Evolutionary conservation across 2,888 invertebrate species (phyloP).

Genomic region (Athalia cordata): DNA sequence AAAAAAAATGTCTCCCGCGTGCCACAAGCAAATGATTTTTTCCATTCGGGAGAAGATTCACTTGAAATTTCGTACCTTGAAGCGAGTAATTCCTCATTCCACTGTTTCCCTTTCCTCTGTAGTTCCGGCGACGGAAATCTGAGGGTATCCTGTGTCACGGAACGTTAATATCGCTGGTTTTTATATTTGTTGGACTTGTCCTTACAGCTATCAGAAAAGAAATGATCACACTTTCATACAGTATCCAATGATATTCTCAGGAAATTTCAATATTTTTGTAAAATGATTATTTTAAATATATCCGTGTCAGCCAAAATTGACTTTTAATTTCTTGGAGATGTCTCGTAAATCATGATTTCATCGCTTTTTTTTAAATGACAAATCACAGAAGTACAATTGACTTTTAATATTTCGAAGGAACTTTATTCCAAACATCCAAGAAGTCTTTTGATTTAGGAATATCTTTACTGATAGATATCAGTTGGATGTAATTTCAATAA

Average conservation of each 20-base stretch:
- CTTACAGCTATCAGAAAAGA: constrained; percentile 60
- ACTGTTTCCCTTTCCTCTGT: constrained; percentile 56
- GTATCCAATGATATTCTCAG: not conserved
- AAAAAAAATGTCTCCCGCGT: not conserved
- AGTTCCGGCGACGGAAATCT: constrained; percentile 67
- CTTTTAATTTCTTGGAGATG: not conserved
- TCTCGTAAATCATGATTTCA: constrained; percentile 9
- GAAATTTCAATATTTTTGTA: constrained; percentile 4
- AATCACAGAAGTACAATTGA: no score
- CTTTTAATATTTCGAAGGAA: not conserved
- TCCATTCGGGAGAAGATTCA: not conserved
- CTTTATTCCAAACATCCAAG: not conserved
- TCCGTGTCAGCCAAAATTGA: constrained; percentile 3
- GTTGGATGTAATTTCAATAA: not conserved
- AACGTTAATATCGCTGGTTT: constrained; percentile 65
- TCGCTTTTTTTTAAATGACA: not conserved
- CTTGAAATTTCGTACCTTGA: constrained; percentile 1
- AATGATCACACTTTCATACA: constrained; percentile 47
- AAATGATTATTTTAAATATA: not conserved
- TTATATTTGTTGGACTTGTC: constrained; percentile 65
- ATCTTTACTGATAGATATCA: not conserved
- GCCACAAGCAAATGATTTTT: not conserved
- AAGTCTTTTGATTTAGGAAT: not conserved
- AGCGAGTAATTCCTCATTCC: not conserved
- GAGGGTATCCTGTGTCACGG: constrained; percentile 64